These are phyloP conservation scores for Diuraphis noxia DNA, from an alignment of 1,140 invertebrate genomes.

Conservation along the genomic window DNA sequence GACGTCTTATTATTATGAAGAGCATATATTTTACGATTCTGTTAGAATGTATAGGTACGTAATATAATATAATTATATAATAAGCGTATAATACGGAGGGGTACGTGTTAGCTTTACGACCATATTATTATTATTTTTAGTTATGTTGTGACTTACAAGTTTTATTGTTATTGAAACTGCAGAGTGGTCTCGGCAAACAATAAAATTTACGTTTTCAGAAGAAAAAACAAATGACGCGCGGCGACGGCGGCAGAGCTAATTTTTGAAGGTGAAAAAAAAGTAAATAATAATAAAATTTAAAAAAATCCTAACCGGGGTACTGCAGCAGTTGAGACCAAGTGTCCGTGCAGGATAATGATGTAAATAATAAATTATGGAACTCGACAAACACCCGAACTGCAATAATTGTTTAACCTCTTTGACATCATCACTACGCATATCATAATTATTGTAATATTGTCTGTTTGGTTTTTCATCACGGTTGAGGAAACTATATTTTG, in stretches of 20 bases:
- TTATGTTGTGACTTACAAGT: conserved; percentile 13
- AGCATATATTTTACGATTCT: background rate
- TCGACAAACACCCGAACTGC: background rate
- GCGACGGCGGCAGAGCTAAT: background rate
- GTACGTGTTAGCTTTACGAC: conserved; percentile 10
- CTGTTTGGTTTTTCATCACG: background rate
- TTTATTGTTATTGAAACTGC: background rate
- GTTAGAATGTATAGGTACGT: background rate
- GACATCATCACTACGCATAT: background rate
- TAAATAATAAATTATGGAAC: background rate
- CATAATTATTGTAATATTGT: background rate
- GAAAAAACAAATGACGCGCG: background rate
- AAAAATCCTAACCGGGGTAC: background rate
- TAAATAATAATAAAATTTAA: background rate
- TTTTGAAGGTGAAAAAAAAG: background rate
- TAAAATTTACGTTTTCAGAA: background rate
- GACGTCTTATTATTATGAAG: background rate
- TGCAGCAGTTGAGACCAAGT: background rate
- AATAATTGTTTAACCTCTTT: background rate
- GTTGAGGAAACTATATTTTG: background rate
- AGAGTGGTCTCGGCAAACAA: background rate
- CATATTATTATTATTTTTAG: background rate
- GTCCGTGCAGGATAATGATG: background rate
- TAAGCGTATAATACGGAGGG: background rate
- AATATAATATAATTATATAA: background rate